Conservation (phyloP, 2,113 vertebrate species). For the Proteles cristata region DNA sequence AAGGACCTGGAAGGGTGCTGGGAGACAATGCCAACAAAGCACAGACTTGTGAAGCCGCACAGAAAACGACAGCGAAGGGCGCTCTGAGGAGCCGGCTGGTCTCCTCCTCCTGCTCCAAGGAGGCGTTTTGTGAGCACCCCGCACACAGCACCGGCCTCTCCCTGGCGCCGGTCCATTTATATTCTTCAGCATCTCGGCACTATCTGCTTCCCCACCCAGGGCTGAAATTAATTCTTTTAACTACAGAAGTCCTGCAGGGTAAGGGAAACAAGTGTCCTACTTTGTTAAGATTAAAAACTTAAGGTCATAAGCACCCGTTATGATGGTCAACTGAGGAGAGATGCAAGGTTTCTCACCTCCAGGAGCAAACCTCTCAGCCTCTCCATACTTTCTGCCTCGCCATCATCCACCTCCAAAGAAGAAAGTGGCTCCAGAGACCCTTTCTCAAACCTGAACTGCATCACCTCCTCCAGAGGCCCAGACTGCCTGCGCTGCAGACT, state of each 20-base stretch:
- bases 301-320: neutral
- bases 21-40: neutral
- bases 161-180: neutral
- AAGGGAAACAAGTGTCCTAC: neutral
- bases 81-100: neutral
- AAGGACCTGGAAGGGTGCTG: neutral
- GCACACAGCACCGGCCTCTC: neutral
- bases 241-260: neutral
- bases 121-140: neutral
- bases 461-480: neutral
- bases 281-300: conserved; percentile 21
- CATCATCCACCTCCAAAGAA: neutral
- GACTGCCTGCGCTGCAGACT: neutral
- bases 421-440: neutral
- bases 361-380: conserved; percentile 3
- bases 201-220: neutral
- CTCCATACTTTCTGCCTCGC: neutral
- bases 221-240: neutral
- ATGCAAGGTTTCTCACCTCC: neutral
- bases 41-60: neutral
- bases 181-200: neutral
- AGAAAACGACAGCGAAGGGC: neutral
- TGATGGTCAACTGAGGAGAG: neutral
- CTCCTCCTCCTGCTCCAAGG: neutral
- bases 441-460: neutral